Evolutionary conservation across 2,888 invertebrate species (phyloP), one percentile per base, ranked within the genome.

Genomic region (Fragum whitleyi): DNA sequence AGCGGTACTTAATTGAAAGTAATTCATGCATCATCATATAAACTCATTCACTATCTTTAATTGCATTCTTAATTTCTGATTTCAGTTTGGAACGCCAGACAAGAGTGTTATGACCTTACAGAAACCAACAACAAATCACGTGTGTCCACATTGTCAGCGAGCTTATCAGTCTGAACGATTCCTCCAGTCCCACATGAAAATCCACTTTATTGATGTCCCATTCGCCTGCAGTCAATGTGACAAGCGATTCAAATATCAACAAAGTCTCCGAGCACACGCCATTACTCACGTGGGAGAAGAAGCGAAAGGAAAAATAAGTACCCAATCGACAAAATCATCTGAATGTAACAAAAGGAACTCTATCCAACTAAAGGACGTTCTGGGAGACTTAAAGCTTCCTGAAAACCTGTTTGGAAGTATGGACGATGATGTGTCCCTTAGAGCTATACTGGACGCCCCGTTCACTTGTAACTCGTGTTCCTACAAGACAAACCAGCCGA

Each of bases 391-490:
- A 2, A 61, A 29, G n/a, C 32, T 29, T 6, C 21, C 65, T 23
- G 23, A 42, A 7, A 42, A 65, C 1, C 14, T 42, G 19, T n/a
- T 32, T 19, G 42, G 26, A 2, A 32, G 11, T 23, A 21, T 32
- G 6, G 42, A 39, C 9, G 26, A 57, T 57, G 26, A 57, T 26
- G 11, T 23, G 1, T 9, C 11, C 26, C 11, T 65, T 6, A 21
- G 39, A 26, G 42, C 32, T 2, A 42, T 65, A 39, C n/a, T 65
- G 11, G 65, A 65, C 21, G 2, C n/a, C 14, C 77, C 77, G 0
- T 81, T 65, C 53, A n/a, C 39, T 28, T 81, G 81, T 53, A 81
- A 72, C 28, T 71, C 68, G n/a, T 81, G 81, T 61, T 28, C 65
- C 23, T 81, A 47, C 55, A 74, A 71, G 36, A 74, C 81, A n/a